Evolutionary conservation across 2,888 invertebrate species (phyloP), one percentile per base, ranked within the genome.

Genomic region (Cheilosia vulpina): DNA sequence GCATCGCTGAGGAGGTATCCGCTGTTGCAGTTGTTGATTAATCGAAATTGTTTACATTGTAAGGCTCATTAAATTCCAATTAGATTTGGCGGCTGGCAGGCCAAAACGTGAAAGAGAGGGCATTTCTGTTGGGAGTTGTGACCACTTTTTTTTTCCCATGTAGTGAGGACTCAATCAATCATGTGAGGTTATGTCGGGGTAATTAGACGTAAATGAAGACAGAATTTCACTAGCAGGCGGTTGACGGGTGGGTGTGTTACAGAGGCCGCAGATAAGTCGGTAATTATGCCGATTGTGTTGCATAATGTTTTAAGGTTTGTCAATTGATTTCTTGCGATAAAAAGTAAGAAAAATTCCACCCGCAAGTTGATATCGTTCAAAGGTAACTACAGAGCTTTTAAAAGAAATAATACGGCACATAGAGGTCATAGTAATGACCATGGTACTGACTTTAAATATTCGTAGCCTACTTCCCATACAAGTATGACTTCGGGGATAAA

Each of bases 1-100:
- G 97, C 1, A 90, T 96, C 79, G 96, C 95, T 2, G 94, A 95
- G 88, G 95, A 96, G 91, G 96, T 96, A 0, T 94, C 95, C n/a
- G 73, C 45, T 50, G 60, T 81, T 31, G 60, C 76, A 57, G 58
- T 87, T 68, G 76, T 63, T 63, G 34, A 17, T 34, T 38, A 17
- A 17, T 21, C 47, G 21, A 55, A 50, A 75, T 69, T 58, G 52
- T 58, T 45, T 55, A 50, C 31, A 60, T 68, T 77, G 45, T 66
- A 9, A 38, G 72, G 57, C 19, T 60, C 24, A 81, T 71, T 81
- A 82, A 81, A 82, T 71, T 72, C 31, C 38, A 52, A 72, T 72
- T 82, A 24, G 41, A 52, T 24, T 9, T 47, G 6, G 6, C 6
- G 15, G 45, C 6, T 6, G 45, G 2, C 17, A 1, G 13, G 43